Evolutionary conservation across 2,888 invertebrate genomes (phyloP).

Genomic region (Thyatira batis): DNA sequence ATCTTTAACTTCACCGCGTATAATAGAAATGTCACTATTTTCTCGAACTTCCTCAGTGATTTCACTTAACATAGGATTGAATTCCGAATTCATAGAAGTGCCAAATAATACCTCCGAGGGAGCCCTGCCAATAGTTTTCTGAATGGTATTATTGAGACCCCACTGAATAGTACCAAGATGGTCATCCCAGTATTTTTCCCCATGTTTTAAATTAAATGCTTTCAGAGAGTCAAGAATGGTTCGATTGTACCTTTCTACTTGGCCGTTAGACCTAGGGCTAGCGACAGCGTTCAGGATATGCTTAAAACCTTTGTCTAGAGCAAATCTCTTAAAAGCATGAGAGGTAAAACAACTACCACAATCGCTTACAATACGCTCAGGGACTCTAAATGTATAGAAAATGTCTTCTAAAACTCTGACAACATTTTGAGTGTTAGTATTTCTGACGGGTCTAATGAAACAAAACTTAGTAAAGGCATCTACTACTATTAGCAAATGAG

Average conservation of each 20-base stretch:
- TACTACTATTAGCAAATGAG: constrained; percentile 15
- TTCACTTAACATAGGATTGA: constrained; percentile 8
- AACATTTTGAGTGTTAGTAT: not conserved
- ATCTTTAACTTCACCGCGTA: too few species aligned
- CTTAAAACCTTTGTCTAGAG: not conserved
- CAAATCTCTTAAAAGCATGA: not conserved
- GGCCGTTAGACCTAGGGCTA: constrained; percentile 9
- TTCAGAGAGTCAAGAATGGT: too few species aligned
- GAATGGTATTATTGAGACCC: too few species aligned
- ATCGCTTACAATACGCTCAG: not conserved
- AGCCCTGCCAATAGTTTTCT: constrained; percentile 26
- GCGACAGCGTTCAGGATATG: constrained; percentile 8
- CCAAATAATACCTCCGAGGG: constrained; percentile 22
- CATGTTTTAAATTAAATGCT: too few species aligned
- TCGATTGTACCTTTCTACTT: constrained; percentile 25
- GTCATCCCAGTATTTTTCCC: too few species aligned
- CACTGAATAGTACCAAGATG: too few species aligned
- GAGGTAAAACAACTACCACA: not conserved
- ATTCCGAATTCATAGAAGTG: constrained; percentile 13
- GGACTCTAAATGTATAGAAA: not conserved
- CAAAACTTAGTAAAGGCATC: constrained; percentile 11
- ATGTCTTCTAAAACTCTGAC: constrained; percentile 7
- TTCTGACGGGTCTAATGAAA: constrained; percentile 12
- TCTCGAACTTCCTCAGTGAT: constrained; percentile 1
- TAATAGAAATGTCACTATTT: not conserved